Evolutionary conservation across 2,888 invertebrate genomes (phyloP).

Genomic region (Escarpia spicata): DNA sequence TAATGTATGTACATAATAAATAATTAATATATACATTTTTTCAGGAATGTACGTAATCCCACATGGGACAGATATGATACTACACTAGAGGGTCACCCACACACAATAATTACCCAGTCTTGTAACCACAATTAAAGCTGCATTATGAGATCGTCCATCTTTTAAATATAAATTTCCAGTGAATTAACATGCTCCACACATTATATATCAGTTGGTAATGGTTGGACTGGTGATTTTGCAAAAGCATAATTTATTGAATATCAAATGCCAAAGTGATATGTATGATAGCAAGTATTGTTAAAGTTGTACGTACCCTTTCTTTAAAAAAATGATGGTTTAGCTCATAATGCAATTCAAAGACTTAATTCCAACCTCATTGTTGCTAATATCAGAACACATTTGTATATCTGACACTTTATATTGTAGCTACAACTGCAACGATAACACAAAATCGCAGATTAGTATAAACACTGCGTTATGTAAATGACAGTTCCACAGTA

Average conservation of each 20-base stretch:
- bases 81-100: neutral
- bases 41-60: neutral
- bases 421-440: neutral
- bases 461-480: neutral
- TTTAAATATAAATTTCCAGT: too few relatives aligned
- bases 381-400: neutral
- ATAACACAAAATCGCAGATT: neutral
- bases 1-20: neutral
- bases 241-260: too few relatives aligned
- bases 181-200: too few relatives aligned
- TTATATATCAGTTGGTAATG: too few relatives aligned
- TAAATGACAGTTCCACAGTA: neutral
- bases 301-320: too few relatives aligned
- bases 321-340: too few relatives aligned
- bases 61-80: neutral
- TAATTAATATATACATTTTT: neutral
- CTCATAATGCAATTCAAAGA: too few relatives aligned
- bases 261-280: too few relatives aligned
- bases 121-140: neutral
- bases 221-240: too few relatives aligned
- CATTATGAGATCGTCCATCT: neutral
- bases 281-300: too few relatives aligned
- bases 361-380: neutral
- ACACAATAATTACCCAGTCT: neutral
- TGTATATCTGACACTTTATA: neutral